Conservation (phyloP, 30 jellyfish, hydroid and myxozoan genomes). For the Turritopsis dohrnii region DNA sequence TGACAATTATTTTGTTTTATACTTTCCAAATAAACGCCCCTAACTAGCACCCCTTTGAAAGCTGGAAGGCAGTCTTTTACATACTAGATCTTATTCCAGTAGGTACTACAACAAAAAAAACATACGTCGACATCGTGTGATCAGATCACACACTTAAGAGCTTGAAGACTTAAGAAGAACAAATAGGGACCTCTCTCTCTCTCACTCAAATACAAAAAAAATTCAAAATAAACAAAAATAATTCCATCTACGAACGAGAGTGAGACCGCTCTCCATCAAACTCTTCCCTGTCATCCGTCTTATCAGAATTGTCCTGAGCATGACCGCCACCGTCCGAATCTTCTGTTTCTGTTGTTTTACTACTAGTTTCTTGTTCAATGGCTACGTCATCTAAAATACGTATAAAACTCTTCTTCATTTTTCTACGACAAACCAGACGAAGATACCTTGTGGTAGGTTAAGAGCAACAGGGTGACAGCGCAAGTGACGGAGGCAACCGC, state of each 20-base stretch:
- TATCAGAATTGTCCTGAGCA: neutral
- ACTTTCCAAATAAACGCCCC: no score
- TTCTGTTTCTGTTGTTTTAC: neutral
- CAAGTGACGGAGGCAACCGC: conserved; percentile 27
- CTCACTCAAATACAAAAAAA: neutral
- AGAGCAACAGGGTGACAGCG: conserved; percentile 19
- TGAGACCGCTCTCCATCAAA: neutral
- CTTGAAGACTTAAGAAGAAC: no score
- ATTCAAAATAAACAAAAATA: neutral
- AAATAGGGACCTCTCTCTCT: neutral
- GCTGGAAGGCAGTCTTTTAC: no score
- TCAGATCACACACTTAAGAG: no score
- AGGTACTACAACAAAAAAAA: no score
- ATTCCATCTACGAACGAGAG: neutral
- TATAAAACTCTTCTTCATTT: neutral
- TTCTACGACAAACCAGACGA: neutral
- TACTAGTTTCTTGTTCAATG: neutral
- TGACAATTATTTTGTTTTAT: no score
- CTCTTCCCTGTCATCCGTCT: neutral
- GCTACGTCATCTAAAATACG: neutral
- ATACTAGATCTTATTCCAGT: no score
- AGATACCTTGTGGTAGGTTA: neutral
- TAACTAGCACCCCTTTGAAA: no score
- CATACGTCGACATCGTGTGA: no score
- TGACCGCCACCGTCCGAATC: neutral